A percentile compares a stretch with the other conserved stretches of the same genome.
phyloP scores from a whole-genome alignment of 2,888 invertebrate genomes.

The Ellobium chinense region DNA sequence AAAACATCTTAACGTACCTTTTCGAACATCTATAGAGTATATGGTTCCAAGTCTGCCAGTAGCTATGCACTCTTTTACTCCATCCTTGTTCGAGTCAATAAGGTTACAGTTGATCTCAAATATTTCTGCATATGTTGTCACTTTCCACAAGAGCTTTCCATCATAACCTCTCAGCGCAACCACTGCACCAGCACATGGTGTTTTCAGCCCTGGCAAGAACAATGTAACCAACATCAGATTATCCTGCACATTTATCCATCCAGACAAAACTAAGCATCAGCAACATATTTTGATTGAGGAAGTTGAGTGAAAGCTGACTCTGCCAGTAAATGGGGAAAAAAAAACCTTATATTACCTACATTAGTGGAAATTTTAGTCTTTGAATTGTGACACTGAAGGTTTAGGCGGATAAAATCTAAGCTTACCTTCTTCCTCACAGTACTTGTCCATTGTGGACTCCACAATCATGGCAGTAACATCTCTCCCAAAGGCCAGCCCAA shows the following conservation, averaged over 20 bases:
- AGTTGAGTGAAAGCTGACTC: too few relatives aligned
- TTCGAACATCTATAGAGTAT: conserved; percentile 48
- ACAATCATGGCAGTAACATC: conserved; percentile 58
- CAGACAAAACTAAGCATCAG: too few relatives aligned
- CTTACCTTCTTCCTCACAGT: conserved; percentile 56
- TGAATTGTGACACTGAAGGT: too few relatives aligned
- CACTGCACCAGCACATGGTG: conserved; percentile 68
- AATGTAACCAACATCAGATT: too few relatives aligned
- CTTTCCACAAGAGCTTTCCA: conserved; percentile 71
- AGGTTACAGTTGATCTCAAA: conserved; percentile 71
- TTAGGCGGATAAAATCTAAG: too few relatives aligned
- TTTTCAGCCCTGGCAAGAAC: conserved; percentile 53
- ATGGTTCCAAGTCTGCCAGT: conserved; percentile 68
- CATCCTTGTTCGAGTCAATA: conserved; percentile 72
- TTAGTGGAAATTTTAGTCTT: too few relatives aligned
- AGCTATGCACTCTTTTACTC: conserved; percentile 70
- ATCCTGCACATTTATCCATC: too few relatives aligned
- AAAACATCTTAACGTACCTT: not conserved
- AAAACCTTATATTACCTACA: too few relatives aligned
- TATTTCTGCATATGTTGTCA: conserved; percentile 62
- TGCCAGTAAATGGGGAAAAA: too few relatives aligned
- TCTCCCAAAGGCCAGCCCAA: conserved; percentile 59
- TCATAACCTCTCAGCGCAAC: conserved; percentile 71
- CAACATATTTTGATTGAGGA: too few relatives aligned
- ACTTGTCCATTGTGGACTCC: conserved; percentile 57